Conservation (phyloP, 2,113 vertebrate genomes). For the Pavo muticus region DNA sequence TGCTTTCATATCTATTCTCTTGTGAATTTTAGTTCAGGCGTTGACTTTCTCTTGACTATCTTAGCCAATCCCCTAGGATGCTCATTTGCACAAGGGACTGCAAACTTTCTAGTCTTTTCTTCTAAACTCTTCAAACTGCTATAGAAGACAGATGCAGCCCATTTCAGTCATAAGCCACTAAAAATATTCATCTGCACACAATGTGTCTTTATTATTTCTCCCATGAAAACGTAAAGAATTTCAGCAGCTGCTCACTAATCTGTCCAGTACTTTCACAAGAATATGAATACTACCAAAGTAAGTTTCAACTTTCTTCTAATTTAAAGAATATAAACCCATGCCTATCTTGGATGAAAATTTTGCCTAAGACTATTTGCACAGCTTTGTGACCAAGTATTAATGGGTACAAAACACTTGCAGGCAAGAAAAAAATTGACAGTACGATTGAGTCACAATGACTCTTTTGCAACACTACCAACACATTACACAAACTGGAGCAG, state of each 20-base stretch:
- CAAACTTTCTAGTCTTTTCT: not conserved
- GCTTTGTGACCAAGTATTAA: not conserved
- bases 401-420: not conserved
- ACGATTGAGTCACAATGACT: not conserved
- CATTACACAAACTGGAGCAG: not conserved
- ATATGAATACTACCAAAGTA: not conserved
- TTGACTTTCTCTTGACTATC: constrained; percentile 18
- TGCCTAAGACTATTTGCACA: not conserved
- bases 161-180: not conserved
- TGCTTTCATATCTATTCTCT: not conserved
- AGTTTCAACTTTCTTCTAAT: not conserved
- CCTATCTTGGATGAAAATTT: not conserved
- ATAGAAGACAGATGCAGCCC: constrained; percentile 13
- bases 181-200: not conserved
- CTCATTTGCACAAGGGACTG: not conserved
- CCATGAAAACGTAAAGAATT: not conserved
- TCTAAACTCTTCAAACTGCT: constrained; percentile 36
- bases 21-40: constrained; percentile 40
- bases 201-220: constrained; percentile 19
- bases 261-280: not conserved
- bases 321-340: not conserved
- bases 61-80: constrained; percentile 31
- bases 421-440: not conserved
- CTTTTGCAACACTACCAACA: not conserved
- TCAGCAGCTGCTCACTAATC: not conserved